phyloP scores from a whole-genome alignment of 23 tunicate genomes.

The Oikopleura vanhoeffeni region DNA sequence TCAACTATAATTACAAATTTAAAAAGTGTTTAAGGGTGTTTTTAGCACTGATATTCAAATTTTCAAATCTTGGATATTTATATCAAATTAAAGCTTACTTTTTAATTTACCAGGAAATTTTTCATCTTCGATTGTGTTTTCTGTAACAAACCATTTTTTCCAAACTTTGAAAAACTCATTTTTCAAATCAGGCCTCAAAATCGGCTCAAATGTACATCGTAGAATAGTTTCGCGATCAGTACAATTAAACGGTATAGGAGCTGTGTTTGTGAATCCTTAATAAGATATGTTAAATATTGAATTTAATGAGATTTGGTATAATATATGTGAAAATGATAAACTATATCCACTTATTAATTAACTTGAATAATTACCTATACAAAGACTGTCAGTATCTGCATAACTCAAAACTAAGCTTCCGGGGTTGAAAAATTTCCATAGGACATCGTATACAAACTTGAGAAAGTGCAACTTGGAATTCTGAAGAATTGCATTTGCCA shows the following conservation, averaged over 20 bases:
- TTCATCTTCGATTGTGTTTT: neutral
- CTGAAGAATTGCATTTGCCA: neutral
- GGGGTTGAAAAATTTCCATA: neutral
- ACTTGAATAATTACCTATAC: neutral
- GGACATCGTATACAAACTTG: neutral
- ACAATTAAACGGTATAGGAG: too few relatives aligned
- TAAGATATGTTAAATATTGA: too few relatives aligned
- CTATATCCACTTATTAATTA: too few relatives aligned
- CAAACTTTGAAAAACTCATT: neutral
- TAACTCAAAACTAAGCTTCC: neutral
- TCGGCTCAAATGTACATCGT: too few relatives aligned
- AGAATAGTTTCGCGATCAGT: too few relatives aligned
- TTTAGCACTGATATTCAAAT: too few relatives aligned
- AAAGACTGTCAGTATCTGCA: neutral
- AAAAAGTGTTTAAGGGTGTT: too few relatives aligned
- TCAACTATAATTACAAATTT: neutral
- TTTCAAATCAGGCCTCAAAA: neutral
- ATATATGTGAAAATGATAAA: too few relatives aligned
- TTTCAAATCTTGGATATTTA: neutral
- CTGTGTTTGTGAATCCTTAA: too few relatives aligned
- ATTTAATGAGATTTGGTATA: too few relatives aligned
- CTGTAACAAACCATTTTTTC: neutral
- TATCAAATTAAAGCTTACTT: neutral
- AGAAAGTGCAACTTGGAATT: conserved; percentile 1
- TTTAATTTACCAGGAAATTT: neutral